Percentiles rank a stretch among this genome's conserved stretches.
phyloP scores from a whole-genome alignment of 2,888 invertebrate genomes.

The Drosophila tanythrix region DNA sequence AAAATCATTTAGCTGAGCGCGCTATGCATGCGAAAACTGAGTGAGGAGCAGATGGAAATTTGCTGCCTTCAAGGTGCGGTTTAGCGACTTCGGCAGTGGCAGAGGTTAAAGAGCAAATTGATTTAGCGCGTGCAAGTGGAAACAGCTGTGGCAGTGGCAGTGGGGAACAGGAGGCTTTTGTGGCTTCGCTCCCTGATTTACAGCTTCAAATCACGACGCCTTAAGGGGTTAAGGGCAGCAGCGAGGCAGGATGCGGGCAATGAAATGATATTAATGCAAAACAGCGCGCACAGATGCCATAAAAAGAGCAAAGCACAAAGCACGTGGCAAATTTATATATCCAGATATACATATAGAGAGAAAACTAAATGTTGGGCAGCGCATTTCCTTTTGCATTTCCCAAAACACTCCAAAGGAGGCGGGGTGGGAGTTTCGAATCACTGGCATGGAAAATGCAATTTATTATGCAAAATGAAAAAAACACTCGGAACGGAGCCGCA shows the following conservation, averaged over 20 bases:
- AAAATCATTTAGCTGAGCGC: slow-evolving; percentile 75
- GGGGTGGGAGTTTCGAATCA: slow-evolving; percentile 38
- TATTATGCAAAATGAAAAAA: slow-evolving; percentile 80
- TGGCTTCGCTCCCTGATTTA: slow-evolving; percentile 50
- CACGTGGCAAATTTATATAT: slow-evolving; percentile 61
- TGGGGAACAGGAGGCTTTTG: background rate
- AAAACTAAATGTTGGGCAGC: slow-evolving; percentile 23
- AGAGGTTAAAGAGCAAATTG: slow-evolving; percentile 75
- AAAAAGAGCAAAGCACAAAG: slow-evolving; percentile 50
- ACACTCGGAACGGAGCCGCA: slow-evolving; percentile 54
- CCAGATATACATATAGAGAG: background rate
- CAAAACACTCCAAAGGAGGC: slow-evolving; percentile 27
- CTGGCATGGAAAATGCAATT: slow-evolving; percentile 81
- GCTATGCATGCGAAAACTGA: slow-evolving; percentile 48
- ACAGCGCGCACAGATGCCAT: slow-evolving; percentile 61
- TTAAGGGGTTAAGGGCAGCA: slow-evolving; percentile 16
- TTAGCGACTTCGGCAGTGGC: slow-evolving; percentile 25
- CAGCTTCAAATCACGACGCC: slow-evolving; percentile 30
- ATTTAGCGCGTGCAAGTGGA: slow-evolving; percentile 81
- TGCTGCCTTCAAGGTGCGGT: slow-evolving; percentile 25
- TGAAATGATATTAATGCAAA: slow-evolving; percentile 81
- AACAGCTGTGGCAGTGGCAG: slow-evolving; percentile 43
- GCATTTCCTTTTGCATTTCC: slow-evolving; percentile 37
- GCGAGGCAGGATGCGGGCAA: slow-evolving; percentile 48
- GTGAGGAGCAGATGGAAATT: slow-evolving; percentile 19